These are phyloP conservation scores for Cheilosia vernalis DNA, from an alignment of 2,888 invertebrate species.

Conservation along the genomic window DNA sequence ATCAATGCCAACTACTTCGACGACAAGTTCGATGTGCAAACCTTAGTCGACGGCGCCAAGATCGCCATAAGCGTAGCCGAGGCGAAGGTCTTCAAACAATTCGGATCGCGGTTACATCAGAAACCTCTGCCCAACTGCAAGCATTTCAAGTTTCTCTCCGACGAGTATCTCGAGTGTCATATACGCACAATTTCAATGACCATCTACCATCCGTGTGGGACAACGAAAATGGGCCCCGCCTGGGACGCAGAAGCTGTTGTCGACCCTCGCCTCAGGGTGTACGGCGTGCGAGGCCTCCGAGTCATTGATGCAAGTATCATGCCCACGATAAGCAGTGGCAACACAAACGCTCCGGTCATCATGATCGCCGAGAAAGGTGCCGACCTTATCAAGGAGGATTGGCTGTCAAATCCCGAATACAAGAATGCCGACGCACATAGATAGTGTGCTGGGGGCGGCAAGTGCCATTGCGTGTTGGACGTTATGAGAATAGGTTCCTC, in stretches of 20 bases:
- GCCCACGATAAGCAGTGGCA: conserved; percentile 94
- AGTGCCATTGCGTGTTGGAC: conserved; percentile 33
- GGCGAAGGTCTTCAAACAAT: conserved; percentile 91
- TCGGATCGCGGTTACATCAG: conserved; percentile 90
- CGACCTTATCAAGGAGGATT: conserved; percentile 93
- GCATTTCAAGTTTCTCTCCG: conserved; percentile 88
- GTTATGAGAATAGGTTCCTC: conserved; percentile 46
- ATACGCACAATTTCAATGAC: conserved; percentile 94
- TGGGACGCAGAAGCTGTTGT: conserved; percentile 92
- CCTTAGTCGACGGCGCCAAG: conserved; percentile 93
- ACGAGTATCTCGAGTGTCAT: conserved; percentile 94
- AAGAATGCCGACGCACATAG: conserved; percentile 70
- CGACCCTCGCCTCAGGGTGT: conserved; percentile 90
- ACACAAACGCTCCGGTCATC: conserved; percentile 95
- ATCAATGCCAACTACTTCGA: conserved; percentile 97
- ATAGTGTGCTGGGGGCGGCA: conserved; percentile 12
- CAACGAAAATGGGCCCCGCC: conserved; percentile 93
- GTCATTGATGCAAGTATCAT: conserved; percentile 95
- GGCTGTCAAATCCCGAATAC: conserved; percentile 85
- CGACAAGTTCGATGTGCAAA: conserved; percentile 90
- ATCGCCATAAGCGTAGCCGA: conserved; percentile 89
- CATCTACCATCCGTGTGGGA: conserved; percentile 94
- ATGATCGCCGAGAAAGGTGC: conserved; percentile 96
- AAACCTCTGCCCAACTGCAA: conserved; percentile 92
- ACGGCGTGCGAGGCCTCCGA: conserved; percentile 90